Conservation (phyloP, 2,797 vertebrate species). For the Manis pentadactyla region DNA sequence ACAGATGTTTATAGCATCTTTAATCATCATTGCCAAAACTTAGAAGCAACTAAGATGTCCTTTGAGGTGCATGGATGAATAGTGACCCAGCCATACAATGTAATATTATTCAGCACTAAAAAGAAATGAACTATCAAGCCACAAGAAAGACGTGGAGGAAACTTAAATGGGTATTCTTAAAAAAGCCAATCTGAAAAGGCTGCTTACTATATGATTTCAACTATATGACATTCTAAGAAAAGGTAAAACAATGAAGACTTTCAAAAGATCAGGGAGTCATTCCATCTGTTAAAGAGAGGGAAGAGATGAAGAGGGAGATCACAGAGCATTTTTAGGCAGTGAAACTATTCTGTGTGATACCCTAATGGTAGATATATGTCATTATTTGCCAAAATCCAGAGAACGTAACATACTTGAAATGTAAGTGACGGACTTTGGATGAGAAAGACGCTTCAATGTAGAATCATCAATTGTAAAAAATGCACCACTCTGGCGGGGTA, state of each 20-base stretch:
- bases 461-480: background rate
- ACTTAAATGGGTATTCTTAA: background rate
- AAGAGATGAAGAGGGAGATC: background rate
- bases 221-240: background rate
- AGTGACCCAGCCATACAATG: background rate
- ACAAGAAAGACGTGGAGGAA: background rate
- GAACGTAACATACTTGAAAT: background rate
- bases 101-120: background rate
- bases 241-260: background rate
- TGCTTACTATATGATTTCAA: background rate
- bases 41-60: background rate
- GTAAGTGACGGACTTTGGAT: background rate
- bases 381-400: background rate
- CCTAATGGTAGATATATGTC: background rate
- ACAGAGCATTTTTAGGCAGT: background rate
- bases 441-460: background rate
- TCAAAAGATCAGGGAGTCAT: background rate
- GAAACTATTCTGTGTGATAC: background rate
- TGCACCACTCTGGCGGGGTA: background rate
- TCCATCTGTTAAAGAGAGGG: background rate
- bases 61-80: background rate
- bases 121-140: background rate
- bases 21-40: background rate
- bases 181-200: background rate
- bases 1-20: background rate